A percentile compares a stretch with the other conserved stretches of the same genome.
Evolutionary conservation across 37 sponge, comb jelly and placozoan genomes (phyloP).

Genomic region (Aphrocallistes beatrix): DNA sequence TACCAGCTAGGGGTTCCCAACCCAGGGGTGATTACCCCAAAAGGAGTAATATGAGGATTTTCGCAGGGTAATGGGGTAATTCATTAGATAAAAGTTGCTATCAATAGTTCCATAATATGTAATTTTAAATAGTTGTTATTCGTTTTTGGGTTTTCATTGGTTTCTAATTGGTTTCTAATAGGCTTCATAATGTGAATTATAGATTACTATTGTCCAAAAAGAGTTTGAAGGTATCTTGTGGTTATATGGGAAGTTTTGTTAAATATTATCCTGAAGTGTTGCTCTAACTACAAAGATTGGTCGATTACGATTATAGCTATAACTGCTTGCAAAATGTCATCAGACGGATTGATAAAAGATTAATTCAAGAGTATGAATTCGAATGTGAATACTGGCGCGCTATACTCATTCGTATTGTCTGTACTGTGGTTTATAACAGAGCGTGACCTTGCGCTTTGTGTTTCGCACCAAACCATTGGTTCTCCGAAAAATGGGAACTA

Average conservation of each 20-base stretch:
- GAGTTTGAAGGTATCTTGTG: background rate
- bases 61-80: background rate
- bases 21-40: slow-evolving; percentile 7
- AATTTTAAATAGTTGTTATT: slow-evolving; percentile 5
- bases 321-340: too few relatives aligned
- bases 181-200: slow-evolving; percentile 10
- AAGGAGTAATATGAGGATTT: slow-evolving; percentile 8
- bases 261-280: background rate
- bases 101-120: background rate
- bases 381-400: slow-evolving; percentile 18
- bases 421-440: slow-evolving; percentile 5
- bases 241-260: background rate
- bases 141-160: background rate
- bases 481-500: slow-evolving; percentile 25
- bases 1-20: background rate
- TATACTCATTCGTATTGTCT: slow-evolving; percentile 7
- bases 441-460: slow-evolving; percentile 22
- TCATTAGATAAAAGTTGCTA: slow-evolving; percentile 12
- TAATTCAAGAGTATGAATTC: background rate
- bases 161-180: background rate
- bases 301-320: too few relatives aligned
- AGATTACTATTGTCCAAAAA: background rate
- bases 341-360: slow-evolving; percentile 1
- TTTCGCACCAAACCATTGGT: slow-evolving; percentile 8
- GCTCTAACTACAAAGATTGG: background rate